Conservation (phyloP, 2,888 invertebrate genomes). For the Cylloceria caligata region DNA sequence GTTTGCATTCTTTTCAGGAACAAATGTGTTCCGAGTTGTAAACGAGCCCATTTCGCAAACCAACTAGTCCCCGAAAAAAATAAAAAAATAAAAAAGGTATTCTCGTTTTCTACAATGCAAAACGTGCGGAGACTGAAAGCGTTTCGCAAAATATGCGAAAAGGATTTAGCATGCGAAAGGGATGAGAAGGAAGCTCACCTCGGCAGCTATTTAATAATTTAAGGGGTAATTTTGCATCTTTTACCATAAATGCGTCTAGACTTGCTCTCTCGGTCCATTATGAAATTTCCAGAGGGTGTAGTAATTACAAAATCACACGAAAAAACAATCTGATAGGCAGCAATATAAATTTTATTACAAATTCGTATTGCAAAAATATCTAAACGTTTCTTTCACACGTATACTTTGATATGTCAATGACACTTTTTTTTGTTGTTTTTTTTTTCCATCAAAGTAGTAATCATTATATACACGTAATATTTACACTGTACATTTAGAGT, state of each 20-base stretch:
- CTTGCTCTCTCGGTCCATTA: background rate
- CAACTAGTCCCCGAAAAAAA: background rate
- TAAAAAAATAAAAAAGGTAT: constrained; percentile 49
- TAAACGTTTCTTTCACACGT: constrained; percentile 70
- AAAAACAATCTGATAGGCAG: constrained; percentile 32
- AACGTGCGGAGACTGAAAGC: constrained; percentile 22
- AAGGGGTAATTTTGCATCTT: constrained; percentile 40
- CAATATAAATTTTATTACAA: constrained; percentile 67
- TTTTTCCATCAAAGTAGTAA: constrained; percentile 44
- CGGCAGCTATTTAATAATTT: constrained; percentile 11
- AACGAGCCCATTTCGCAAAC: constrained; percentile 32
- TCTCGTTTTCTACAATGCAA: constrained; percentile 15
- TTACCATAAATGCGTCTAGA: constrained; percentile 57
- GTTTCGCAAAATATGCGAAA: constrained; percentile 58
- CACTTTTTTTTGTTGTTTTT: constrained; percentile 61
- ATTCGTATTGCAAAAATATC: constrained; percentile 79
- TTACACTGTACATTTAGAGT: constrained; percentile 74
- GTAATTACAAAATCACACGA: background rate
- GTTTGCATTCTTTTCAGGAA: constrained; percentile 47
- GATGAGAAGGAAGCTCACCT: constrained; percentile 24
- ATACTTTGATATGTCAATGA: constrained; percentile 69
- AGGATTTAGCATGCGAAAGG: constrained; percentile 55
- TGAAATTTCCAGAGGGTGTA: background rate
- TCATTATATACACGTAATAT: constrained; percentile 68
- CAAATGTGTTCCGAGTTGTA: constrained; percentile 34